phyloP scores from a whole-genome alignment of 2,113 vertebrate species.

The Vicugna pacos region DNA sequence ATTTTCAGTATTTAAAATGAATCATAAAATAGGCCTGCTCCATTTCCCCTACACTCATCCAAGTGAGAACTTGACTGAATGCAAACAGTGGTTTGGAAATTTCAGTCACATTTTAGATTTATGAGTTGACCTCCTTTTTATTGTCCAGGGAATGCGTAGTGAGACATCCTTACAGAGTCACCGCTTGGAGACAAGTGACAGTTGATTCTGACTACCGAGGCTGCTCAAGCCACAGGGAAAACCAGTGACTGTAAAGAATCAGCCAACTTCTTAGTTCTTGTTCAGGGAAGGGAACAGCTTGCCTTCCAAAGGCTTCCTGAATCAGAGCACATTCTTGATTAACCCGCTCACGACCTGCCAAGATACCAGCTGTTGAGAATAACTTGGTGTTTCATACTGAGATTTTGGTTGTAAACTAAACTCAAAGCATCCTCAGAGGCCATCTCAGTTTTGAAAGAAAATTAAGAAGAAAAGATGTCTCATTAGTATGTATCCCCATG shows the following conservation, averaged over 20 bases:
- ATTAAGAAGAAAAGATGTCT: neutral
- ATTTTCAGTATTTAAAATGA: slow-evolving; percentile 32
- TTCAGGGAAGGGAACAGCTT: slow-evolving; percentile 69
- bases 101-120: neutral
- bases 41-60: neutral
- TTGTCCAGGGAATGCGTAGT: neutral
- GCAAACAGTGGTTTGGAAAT: neutral
- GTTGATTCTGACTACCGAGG: slow-evolving; percentile 43
- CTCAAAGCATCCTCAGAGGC: neutral
- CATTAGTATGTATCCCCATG: neutral
- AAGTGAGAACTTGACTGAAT: neutral
- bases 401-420: neutral
- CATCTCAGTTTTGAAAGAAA: neutral
- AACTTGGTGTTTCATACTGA: neutral
- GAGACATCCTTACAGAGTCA: neutral
- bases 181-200: slow-evolving; percentile 51
- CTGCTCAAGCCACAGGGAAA: slow-evolving; percentile 57
- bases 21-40: neutral
- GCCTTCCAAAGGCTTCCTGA: slow-evolving; percentile 59
- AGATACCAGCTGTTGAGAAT: slow-evolving; percentile 13
- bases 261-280: slow-evolving; percentile 69
- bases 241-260: slow-evolving; percentile 58
- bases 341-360: slow-evolving; percentile 32
- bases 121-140: neutral
- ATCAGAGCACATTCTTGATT: slow-evolving; percentile 43